Base-by-base conservation (phyloP, 2,888 invertebrate species). In the Papilio elwesi region DNA sequence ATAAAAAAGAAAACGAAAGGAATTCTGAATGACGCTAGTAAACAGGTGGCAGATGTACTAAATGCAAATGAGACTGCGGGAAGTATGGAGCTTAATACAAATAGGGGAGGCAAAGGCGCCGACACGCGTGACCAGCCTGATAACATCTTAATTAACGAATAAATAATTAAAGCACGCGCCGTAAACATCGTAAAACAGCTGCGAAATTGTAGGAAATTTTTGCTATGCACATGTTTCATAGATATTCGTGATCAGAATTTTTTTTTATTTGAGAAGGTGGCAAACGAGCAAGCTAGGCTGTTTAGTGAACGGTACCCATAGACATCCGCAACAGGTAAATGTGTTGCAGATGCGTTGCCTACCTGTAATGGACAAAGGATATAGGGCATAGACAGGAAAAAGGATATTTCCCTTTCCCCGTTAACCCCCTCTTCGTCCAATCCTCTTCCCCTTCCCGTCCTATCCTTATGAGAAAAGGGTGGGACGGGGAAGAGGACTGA, bases 141-240 rank as follows among this genome's bases (percentile, higher is more conserved):
- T 69, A 73, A 73, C 15, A 51, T 73, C 48, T 49, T 68, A 71
- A 73, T 73, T 69, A 73, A 16, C 11, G 47, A 69, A 68, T 72
- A 68, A 71, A 68, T 73, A 73, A 73, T 73, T 73, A 69, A 73
- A 69, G 43, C 73, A 71, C 71, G 67, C 49, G 63, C 26, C 26
- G 53, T 63, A 55, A 68, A 63, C 67, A 62, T 48, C 52, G 55
- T 63, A 47, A 52, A 36, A 47, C 68, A 69, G 73, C 68, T 73
- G 72, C 16, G n/a, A 72, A 72, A 64, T 68, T 63, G 65, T 59
- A 64, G 59, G 57, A 64, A 65, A 73, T 65, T 36, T 64, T 64
- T 64, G 55, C 26, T 13, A 43, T 13, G 53, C 62, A 16, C 53
- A 53, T 47, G 12, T 51, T 73, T 69, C 68, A 16, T 51, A 36